These are phyloP conservation scores for Boloria selene DNA, from an alignment of 2,888 invertebrate genomes.

Conservation along the genomic window DNA sequence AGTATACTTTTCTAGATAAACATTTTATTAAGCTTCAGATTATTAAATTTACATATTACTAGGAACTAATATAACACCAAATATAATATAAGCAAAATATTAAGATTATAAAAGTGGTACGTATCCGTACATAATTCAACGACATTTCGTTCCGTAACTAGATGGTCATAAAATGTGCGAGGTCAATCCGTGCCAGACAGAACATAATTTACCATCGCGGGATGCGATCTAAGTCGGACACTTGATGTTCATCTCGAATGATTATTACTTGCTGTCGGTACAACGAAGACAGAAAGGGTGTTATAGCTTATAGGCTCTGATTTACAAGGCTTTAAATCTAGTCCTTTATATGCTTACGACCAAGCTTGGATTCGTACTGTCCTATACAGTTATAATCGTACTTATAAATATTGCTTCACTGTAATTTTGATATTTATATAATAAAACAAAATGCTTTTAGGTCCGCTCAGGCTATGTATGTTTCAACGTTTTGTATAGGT, in stretches of 20 bases:
- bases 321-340: not conserved
- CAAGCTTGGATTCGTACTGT: too few species aligned
- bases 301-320: not conserved
- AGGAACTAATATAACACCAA: not conserved
- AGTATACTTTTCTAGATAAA: too few species aligned
- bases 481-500: too few species aligned
- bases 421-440: too few species aligned
- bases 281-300: constrained; percentile 10
- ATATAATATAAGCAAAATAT: constrained; percentile 5
- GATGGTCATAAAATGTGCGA: constrained; percentile 33
- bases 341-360: not conserved
- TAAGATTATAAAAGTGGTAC: constrained; percentile 21
- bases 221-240: constrained; percentile 35
- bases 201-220: constrained; percentile 40
- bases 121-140: constrained; percentile 24
- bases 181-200: constrained; percentile 41
- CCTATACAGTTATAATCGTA: too few species aligned
- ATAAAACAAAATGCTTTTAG: too few species aligned
- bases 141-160: constrained; percentile 31
- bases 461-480: too few species aligned
- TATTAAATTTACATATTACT: not conserved
- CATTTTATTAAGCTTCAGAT: too few species aligned
- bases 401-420: too few species aligned
- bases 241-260: constrained; percentile 28
- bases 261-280: constrained; percentile 17